Conservation (phyloP, 2,888 invertebrate species). For the Anodontia alba region DNA sequence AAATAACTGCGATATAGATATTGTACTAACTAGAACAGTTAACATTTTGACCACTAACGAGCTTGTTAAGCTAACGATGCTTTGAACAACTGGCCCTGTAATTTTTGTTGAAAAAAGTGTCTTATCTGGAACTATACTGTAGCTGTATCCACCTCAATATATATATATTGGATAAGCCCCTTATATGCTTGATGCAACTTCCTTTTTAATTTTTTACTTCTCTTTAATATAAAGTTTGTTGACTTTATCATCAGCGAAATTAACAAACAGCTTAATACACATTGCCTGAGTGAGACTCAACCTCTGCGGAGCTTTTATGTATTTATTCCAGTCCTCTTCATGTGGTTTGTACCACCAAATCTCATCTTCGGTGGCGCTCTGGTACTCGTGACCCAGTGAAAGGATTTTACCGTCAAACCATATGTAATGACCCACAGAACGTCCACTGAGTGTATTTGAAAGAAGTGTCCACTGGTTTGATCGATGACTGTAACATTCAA, state of each 20-base stretch:
- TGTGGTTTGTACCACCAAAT: constrained; percentile 81
- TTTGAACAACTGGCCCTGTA: too few relatives aligned
- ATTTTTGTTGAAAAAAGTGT: too few relatives aligned
- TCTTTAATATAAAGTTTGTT: constrained; percentile 76
- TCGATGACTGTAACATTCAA: constrained; percentile 79
- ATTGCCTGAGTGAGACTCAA: constrained; percentile 81
- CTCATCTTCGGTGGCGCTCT: constrained; percentile 83
- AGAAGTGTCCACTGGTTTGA: constrained; percentile 83
- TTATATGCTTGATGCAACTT: too few relatives aligned
- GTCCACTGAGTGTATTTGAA: constrained; percentile 82
- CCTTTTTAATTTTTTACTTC: too few relatives aligned
- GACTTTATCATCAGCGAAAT: constrained; percentile 83
- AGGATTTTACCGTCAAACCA: constrained; percentile 78
- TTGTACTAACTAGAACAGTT: too few relatives aligned
- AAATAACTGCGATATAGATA: too few relatives aligned
- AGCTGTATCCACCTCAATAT: too few relatives aligned
- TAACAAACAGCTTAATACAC: constrained; percentile 78
- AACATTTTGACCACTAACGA: too few relatives aligned
- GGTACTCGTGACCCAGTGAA: constrained; percentile 83
- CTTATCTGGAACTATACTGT: too few relatives aligned
- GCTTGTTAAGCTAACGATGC: too few relatives aligned
- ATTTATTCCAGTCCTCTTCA: constrained; percentile 79
- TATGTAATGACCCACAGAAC: constrained; percentile 83
- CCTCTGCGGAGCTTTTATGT: constrained; percentile 81
- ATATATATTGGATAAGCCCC: too few relatives aligned